A percentile compares a stretch with the other conserved stretches of the same genome.
These are phyloP conservation scores for Glomeris marginata DNA, from an alignment of 2,888 invertebrate species.

Conservation along the genomic window DNA sequence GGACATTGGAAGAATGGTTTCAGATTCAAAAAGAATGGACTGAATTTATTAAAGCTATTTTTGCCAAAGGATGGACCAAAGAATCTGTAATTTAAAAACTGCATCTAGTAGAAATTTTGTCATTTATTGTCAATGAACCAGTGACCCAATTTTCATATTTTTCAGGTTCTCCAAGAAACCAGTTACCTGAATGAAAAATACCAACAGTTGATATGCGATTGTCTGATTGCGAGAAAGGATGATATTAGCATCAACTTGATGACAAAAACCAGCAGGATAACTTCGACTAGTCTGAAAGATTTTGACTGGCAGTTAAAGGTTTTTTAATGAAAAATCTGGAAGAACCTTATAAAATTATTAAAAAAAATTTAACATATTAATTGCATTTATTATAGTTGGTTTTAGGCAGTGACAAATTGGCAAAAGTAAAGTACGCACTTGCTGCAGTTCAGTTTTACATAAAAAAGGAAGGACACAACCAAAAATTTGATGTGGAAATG, in stretches of 20 bases:
- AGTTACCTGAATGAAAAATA: too few relatives aligned
- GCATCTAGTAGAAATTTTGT: too few relatives aligned
- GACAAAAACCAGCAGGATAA: not conserved
- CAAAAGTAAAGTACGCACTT: conserved; percentile 24
- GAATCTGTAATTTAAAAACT: conserved; percentile 4
- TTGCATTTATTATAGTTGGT: conserved; percentile 14
- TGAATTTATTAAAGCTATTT: not conserved
- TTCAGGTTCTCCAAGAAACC: too few relatives aligned
- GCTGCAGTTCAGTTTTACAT: conserved; percentile 22
- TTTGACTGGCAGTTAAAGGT: conserved; percentile 30
- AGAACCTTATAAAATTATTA: not conserved
- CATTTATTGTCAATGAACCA: too few relatives aligned
- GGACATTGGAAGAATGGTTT: conserved; percentile 9
- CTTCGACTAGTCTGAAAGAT: conserved; percentile 19
- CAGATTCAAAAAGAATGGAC: not conserved
- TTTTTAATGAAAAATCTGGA: not conserved
- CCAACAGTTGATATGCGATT: too few relatives aligned
- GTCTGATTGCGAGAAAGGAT: too few relatives aligned
- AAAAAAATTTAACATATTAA: not conserved
- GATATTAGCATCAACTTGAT: not conserved
- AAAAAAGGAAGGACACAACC: conserved; percentile 17
- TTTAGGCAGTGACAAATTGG: conserved; percentile 27
- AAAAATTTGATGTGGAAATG: conserved; percentile 24
- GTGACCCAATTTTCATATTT: too few relatives aligned
- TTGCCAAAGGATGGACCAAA: conserved; percentile 3